Conservation (phyloP, 2,113 vertebrate genomes). For the Barnardius zonarius region DNA sequence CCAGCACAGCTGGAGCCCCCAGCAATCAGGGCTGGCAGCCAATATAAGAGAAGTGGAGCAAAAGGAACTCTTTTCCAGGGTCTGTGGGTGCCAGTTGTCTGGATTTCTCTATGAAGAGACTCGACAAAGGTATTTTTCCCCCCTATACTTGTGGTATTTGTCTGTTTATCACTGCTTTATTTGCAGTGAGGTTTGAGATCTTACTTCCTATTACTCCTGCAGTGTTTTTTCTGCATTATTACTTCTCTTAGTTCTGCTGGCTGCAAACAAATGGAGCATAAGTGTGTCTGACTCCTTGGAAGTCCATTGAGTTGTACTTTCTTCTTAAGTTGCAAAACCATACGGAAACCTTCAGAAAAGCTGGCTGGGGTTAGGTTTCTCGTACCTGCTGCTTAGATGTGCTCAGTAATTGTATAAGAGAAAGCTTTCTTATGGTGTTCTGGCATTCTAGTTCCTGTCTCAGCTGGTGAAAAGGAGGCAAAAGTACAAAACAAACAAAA, state of each 20-base stretch:
- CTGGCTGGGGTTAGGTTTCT: neutral
- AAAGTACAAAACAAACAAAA: neutral
- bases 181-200: neutral
- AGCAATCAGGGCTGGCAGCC: neutral
- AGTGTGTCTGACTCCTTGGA: neutral
- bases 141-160: fast-evolving
- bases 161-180: neutral
- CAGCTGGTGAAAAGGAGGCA: neutral
- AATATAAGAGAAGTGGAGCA: neutral
- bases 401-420: neutral
- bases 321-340: neutral
- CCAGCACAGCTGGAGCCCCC: neutral
- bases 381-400: neutral
- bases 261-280: neutral
- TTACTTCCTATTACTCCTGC: neutral
- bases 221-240: neutral
- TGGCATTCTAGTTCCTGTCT: neutral
- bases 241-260: neutral
- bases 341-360: neutral
- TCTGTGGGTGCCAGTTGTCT: fast-evolving
- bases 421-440: neutral
- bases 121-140: neutral
- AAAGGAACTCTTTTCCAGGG: fast-evolving
- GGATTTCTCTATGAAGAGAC: neutral
- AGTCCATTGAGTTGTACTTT: neutral